Percentiles rank a stretch among this genome's conserved stretches.
phyloP scores from a whole-genome alignment of 2,113 vertebrate species.

The Gobiocypris rarus region DNA sequence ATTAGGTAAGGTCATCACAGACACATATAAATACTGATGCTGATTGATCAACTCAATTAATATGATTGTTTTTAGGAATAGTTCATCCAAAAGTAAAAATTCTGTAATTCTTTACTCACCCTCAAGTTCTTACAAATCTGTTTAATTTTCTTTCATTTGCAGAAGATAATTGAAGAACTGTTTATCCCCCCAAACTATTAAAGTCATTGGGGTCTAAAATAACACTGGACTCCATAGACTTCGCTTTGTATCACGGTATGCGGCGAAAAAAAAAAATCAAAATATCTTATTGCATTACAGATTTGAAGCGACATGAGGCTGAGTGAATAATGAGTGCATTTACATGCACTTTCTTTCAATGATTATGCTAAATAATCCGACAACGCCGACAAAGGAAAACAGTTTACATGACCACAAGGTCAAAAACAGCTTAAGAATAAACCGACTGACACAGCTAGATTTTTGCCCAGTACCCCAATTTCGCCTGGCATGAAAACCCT shows the following conservation, averaged over 20 bases:
- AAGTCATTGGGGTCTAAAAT: neutral
- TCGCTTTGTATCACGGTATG: neutral
- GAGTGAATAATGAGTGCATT: too few species aligned
- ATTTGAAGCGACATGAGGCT: too few species aligned
- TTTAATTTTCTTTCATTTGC: neutral
- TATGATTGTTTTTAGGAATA: neutral
- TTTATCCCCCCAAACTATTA: neutral
- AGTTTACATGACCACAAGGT: too few species aligned
- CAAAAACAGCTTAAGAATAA: too few species aligned
- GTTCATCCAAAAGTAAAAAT: neutral
- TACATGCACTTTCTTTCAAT: too few species aligned
- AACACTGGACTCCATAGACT: neutral
- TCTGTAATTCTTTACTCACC: neutral
- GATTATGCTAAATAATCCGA: too few species aligned
- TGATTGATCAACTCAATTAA: neutral
- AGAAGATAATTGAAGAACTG: neutral
- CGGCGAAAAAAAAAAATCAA: neutral
- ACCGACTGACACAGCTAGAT: too few species aligned
- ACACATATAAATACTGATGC: neutral
- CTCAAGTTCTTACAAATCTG: neutral
- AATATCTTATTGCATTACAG: neutral
- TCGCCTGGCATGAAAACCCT: too few species aligned
- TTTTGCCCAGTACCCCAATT: too few species aligned
- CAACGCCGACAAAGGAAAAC: too few species aligned
- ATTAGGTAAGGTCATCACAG: conserved; percentile 79